Evolutionary conservation across 2,113 vertebrate species (phyloP).

Genomic region (Hemichromis elongatus): DNA sequence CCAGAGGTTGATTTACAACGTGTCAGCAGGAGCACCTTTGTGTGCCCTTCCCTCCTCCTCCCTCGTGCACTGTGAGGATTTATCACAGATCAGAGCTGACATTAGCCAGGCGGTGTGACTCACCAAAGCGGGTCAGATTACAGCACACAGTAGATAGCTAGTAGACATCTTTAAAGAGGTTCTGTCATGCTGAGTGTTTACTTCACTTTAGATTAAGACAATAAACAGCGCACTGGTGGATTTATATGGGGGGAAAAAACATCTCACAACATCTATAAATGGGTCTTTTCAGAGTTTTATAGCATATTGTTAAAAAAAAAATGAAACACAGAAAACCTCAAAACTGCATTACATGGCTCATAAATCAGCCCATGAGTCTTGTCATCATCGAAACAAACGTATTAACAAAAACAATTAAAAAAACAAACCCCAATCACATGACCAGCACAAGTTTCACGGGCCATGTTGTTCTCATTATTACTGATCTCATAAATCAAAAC

Average conservation of each 20-base stretch:
- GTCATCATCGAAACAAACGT: background rate
- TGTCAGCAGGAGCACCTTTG: constrained; percentile 35
- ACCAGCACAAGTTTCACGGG: background rate
- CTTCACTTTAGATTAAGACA: background rate
- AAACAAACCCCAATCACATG: background rate
- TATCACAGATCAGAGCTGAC: constrained; percentile 20
- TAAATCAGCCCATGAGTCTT: background rate
- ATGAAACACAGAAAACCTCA: background rate
- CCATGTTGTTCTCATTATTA: constrained; percentile 25
- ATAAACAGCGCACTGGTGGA: background rate
- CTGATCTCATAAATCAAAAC: constrained; percentile 40
- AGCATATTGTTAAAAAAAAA: background rate
- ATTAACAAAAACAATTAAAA: background rate
- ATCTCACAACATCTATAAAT: background rate
- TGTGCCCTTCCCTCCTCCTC: background rate
- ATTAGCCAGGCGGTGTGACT: constrained; percentile 29
- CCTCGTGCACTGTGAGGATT: constrained; percentile 19
- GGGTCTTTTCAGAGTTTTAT: background rate
- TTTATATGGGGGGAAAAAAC: background rate
- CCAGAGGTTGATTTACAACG: constrained; percentile 51
- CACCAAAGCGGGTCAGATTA: constrained; percentile 32
- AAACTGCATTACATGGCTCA: background rate
- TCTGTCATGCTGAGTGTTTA: background rate
- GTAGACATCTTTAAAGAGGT: background rate
- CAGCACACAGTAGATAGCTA: background rate